These are phyloP conservation scores for Helostoma temminkii DNA, from an alignment of 2,797 vertebrate genomes.

Conservation along the genomic window DNA sequence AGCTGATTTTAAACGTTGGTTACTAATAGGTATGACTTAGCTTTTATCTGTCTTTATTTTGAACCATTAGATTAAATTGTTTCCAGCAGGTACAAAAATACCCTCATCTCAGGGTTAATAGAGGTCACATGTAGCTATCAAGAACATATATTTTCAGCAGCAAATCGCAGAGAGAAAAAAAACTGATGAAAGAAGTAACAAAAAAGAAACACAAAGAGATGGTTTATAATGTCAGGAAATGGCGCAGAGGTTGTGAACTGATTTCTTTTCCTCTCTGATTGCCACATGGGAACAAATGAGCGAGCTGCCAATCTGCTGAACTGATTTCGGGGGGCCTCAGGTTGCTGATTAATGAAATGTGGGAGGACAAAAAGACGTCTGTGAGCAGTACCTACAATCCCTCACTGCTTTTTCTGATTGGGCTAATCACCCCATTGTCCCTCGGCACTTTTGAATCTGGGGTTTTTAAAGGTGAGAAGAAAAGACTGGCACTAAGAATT, in stretches of 20 bases:
- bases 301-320: constrained; percentile 70
- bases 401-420: constrained; percentile 79
- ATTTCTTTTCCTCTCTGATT: constrained; percentile 70
- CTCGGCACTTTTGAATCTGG: constrained; percentile 57
- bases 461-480: constrained; percentile 47
- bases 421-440: constrained; percentile 84
- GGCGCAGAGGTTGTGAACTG: constrained; percentile 66
- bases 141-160: constrained; percentile 36
- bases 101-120: constrained; percentile 59
- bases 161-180: constrained; percentile 4
- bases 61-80: constrained; percentile 50
- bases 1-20: constrained; percentile 25
- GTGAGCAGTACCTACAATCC: constrained; percentile 73
- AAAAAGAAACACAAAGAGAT: constrained; percentile 55
- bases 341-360: constrained; percentile 83
- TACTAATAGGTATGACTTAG: constrained; percentile 14
- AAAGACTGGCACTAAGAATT: constrained; percentile 52
- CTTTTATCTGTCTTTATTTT: constrained; percentile 27
- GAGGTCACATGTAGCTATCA: constrained; percentile 53
- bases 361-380: constrained; percentile 75
- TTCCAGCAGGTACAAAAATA: constrained; percentile 5
- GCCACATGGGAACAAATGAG: constrained; percentile 77
- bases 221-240: constrained; percentile 69
- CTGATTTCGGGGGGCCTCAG: constrained; percentile 73
- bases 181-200: constrained; percentile 38